Evolutionary conservation across 2,797 vertebrate species (phyloP).

Genomic region (Liparis tanakae): DNA sequence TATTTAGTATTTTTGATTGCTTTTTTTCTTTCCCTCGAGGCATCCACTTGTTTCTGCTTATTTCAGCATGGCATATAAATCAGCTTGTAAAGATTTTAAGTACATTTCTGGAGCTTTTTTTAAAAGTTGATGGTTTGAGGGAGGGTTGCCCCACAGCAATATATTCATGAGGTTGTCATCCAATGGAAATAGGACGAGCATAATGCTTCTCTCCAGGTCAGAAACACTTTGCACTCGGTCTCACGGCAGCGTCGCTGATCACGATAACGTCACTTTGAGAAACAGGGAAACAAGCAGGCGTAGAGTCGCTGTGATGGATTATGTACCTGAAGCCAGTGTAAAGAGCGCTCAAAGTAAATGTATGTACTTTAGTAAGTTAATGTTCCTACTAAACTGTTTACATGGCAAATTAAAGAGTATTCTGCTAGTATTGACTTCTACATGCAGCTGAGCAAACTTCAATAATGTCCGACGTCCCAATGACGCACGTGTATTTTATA

Average conservation of each 20-base stretch:
- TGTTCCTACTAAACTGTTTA: too few relatives aligned
- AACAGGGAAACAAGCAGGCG: background rate
- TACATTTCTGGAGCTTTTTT: constrained; percentile 8
- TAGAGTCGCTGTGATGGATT: constrained; percentile 46
- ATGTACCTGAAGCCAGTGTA: constrained; percentile 45
- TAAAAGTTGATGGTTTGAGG: constrained; percentile 7
- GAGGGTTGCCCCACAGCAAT: constrained; percentile 2
- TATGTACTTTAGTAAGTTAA: too few relatives aligned
- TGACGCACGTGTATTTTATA: background rate
- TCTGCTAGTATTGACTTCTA: background rate
- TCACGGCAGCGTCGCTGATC: constrained; percentile 23
- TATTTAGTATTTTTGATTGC: background rate
- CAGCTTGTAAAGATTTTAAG: constrained; percentile 5
- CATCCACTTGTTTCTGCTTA: constrained; percentile 8
- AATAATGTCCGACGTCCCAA: background rate
- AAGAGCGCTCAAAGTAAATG: background rate
- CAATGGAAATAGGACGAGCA: constrained; percentile 21
- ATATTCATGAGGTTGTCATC: constrained; percentile 29
- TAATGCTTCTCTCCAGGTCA: constrained; percentile 30
- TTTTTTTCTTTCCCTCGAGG: constrained; percentile 11
- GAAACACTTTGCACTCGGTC: constrained; percentile 32
- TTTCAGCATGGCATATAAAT: background rate
- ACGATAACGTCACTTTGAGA: constrained; percentile 17
- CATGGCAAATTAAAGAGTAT: too few relatives aligned
- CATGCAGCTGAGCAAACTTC: background rate